phyloP scores from a whole-genome alignment of 2,113 vertebrate species.

The Corythornis vintsioides region DNA sequence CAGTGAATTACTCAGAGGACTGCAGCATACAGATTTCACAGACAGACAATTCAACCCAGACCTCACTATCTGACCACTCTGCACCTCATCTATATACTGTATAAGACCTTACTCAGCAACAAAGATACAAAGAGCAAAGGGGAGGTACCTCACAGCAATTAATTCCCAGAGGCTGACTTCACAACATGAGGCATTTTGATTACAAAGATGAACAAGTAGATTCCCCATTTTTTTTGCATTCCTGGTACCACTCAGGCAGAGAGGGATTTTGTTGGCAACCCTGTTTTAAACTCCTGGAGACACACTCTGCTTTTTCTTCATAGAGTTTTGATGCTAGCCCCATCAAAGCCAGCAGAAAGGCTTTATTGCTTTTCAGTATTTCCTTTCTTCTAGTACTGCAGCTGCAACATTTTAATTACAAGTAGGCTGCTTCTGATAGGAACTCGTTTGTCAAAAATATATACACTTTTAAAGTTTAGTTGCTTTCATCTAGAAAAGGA shows the following conservation, averaged over 20 bases:
- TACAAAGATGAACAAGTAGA: neutral
- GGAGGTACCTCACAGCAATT: neutral
- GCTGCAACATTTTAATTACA: neutral
- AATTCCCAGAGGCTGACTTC: neutral
- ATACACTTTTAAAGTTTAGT: neutral
- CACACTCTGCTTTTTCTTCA: accelerated
- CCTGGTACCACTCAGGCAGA: neutral
- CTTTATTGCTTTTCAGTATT: neutral
- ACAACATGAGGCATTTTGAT: neutral
- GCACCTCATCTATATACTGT: neutral
- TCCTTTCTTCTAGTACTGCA: neutral
- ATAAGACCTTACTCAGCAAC: neutral
- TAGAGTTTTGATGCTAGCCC: neutral
- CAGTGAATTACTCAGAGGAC: neutral
- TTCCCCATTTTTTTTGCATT: neutral
- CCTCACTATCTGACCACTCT: neutral
- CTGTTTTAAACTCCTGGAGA: neutral
- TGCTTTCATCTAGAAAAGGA: neutral
- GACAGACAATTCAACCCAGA: neutral
- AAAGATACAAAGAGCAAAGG: neutral
- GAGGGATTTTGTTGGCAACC: neutral
- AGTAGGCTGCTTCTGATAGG: neutral
- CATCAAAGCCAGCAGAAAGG: neutral
- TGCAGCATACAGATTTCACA: neutral
- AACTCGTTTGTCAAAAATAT: neutral